A percentile compares a stretch with the other conserved stretches of the same genome.
These are phyloP conservation scores for Strigamia crassipes DNA, from an alignment of 2,888 invertebrate genomes.

Conservation along the genomic window DNA sequence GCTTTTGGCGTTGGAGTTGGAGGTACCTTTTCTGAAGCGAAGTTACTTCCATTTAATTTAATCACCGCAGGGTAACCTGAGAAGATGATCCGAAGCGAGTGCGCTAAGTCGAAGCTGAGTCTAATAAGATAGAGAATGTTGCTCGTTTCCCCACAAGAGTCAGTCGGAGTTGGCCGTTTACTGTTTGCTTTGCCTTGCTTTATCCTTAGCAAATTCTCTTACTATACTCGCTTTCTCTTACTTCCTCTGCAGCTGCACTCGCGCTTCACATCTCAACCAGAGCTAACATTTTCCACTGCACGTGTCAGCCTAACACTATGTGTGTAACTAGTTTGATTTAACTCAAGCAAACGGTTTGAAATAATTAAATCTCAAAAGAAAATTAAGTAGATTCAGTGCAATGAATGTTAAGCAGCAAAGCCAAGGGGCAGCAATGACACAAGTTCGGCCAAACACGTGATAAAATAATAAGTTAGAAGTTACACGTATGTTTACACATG, in stretches of 20 bases:
- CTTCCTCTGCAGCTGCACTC: not conserved
- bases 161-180: slow-evolving; percentile 7
- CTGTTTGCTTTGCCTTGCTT: slow-evolving; percentile 26
- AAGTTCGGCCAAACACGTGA: too few species aligned
- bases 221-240: too few species aligned
- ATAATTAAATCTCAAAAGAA: too few species aligned
- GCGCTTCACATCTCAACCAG: not conserved
- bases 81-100: slow-evolving; percentile 37
- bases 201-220: not conserved
- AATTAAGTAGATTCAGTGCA: too few species aligned
- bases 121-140: slow-evolving; percentile 34
- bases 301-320: too few species aligned
- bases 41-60: slow-evolving; percentile 26
- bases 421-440: too few species aligned
- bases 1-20: not conserved
- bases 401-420: too few species aligned
- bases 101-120: slow-evolving; percentile 28
- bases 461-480: too few species aligned
- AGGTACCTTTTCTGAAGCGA: not conserved
- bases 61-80: slow-evolving; percentile 26
- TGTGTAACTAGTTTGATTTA: too few species aligned
- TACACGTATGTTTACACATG: too few species aligned
- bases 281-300: too few species aligned
- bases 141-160: slow-evolving; percentile 32
- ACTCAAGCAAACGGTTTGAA: too few species aligned